These are phyloP conservation scores for Cichladusa arquata DNA, from an alignment of 2,113 vertebrate species.

Conservation along the genomic window DNA sequence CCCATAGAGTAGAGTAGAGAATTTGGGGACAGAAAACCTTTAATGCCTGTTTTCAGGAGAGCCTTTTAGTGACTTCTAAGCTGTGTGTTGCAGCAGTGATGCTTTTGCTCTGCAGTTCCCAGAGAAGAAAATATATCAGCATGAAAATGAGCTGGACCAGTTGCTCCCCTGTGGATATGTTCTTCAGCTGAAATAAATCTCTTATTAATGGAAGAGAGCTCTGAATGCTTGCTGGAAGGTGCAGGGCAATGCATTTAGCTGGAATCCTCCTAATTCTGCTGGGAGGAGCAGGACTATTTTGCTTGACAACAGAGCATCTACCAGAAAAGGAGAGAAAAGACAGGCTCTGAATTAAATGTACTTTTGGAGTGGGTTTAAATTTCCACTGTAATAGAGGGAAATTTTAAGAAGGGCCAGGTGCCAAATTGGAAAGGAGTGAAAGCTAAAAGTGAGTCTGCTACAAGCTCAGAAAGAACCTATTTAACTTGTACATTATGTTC, in stretches of 20 bases:
- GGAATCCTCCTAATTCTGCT: not conserved
- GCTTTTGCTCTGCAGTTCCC: not conserved
- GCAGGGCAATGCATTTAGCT: not conserved
- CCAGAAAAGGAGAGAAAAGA: not conserved
- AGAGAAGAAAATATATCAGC: slow-evolving; percentile 25
- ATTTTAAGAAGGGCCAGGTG: slow-evolving; percentile 32
- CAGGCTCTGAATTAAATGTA: slow-evolving; percentile 28
- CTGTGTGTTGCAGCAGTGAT: not conserved
- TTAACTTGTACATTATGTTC: slow-evolving; percentile 28
- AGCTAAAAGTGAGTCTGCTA: not conserved
- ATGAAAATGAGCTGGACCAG: slow-evolving; percentile 18
- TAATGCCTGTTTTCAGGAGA: not conserved
- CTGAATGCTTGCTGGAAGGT: not conserved
- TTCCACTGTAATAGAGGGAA: not conserved
- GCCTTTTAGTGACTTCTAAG: not conserved
- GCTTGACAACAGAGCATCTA: not conserved
- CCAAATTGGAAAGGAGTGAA: slow-evolving; percentile 45
- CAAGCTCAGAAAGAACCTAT: slow-evolving; percentile 24
- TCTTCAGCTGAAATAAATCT: slow-evolving; percentile 24
- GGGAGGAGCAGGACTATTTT: not conserved
- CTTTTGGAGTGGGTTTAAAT: slow-evolving; percentile 29
- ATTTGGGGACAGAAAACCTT: not conserved
- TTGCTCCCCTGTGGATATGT: slow-evolving; percentile 8
- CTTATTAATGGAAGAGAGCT: slow-evolving; percentile 4
- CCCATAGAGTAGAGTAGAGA: not conserved